Base-by-base conservation (phyloP, 2,113 vertebrate genomes). In the Casuarius casuarius region DNA sequence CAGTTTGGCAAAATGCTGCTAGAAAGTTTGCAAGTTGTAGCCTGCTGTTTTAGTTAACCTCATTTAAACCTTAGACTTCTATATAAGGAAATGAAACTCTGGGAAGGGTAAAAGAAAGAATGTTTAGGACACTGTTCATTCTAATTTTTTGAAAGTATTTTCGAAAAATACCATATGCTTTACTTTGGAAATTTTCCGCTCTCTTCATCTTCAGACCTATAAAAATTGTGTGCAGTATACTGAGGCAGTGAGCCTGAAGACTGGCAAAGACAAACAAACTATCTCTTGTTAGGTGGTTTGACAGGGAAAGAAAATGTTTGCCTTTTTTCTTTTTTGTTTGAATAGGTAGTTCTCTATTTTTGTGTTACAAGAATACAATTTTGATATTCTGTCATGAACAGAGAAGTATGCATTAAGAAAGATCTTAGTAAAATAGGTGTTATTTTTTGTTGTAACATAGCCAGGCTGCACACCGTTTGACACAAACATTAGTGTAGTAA, bases 1-100 rank as follows among this genome's bases (percentile, higher is more conserved):
- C 87, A 22, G 71, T 94, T 80, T 87, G 48, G 94, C 71, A 85
- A 91, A 79, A 63, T 61, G n/a, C 80, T 89, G 62, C 63, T 84
- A 96, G 66, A 49, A 84, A 73, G 58, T 66, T 82, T 82, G 16
- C 56, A 68, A 68, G 63, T 59, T 87, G 35, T 44, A 92, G 19
- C 59, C 49, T 81, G 65, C 26, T 81, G 26, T 87, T 87, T 33
- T 67, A 29, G 66, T 79, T 94, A 87, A 87, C 22, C 67, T 82
- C 31, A 51, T 33, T 78, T 90, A 90, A 93, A 87, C 56, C 22
- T 72, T 46, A 51, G 42, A 38, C 18, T 72, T 84, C 52, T 89
- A 10, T 82, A 61, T 83, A 56, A 85, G 31, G 62, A 65, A 87
- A 83, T 59, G 2, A n/a, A 35, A 46, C 58, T 62, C 17, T 52